Evolutionary conservation across 2,888 invertebrate genomes (phyloP).

Genomic region (Tenthredo mesomela): DNA sequence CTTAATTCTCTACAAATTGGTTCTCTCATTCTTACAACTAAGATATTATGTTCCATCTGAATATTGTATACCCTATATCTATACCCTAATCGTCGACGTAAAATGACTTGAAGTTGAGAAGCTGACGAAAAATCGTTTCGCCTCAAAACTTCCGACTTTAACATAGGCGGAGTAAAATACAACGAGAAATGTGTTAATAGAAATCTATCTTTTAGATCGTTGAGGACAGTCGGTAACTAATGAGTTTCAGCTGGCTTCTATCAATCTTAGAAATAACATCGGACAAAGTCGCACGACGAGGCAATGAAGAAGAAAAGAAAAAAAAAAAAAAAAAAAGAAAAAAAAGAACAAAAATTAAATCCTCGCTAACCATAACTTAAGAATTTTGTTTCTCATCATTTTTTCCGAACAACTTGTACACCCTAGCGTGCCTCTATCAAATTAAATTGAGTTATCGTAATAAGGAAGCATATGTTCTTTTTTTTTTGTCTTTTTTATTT

Average conservation of each 20-base stretch:
- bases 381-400: constrained; percentile 13
- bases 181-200: constrained; percentile 42
- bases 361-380: neutral
- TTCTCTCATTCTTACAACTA: constrained; percentile 37
- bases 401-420: neutral
- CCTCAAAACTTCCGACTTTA: constrained; percentile 43
- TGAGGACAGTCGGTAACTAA: constrained; percentile 24
- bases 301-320: neutral
- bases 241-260: constrained; percentile 45
- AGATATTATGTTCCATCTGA: constrained; percentile 41
- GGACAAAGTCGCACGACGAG: constrained; percentile 15
- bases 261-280: constrained; percentile 44
- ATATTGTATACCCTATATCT: neutral
- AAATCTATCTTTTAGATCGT: constrained; percentile 39
- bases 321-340: neutral
- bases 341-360: neutral
- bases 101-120: neutral
- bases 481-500: neutral
- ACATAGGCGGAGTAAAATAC: constrained; percentile 14
- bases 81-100: neutral
- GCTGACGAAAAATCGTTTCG: constrained; percentile 19
- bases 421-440: neutral
- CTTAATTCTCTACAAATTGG: constrained; percentile 43
- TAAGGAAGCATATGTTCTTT: neutral
- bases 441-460: neutral